Evolutionary conservation across 2,797 vertebrate species (phyloP).

Genomic region (Lagorchestes hirsutus): DNA sequence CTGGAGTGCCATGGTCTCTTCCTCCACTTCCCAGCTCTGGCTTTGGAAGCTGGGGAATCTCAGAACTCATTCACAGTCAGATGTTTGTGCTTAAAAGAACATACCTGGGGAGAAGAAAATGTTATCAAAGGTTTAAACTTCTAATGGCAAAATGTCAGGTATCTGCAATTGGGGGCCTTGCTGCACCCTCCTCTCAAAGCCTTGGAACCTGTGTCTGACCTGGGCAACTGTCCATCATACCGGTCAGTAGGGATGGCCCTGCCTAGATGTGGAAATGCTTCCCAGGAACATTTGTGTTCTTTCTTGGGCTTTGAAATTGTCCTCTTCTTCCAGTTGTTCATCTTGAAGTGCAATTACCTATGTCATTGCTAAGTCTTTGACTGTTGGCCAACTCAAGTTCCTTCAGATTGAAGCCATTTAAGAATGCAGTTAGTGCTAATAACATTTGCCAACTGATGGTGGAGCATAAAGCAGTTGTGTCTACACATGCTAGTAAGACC

Average conservation of each 20-base stretch:
- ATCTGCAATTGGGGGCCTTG: background rate
- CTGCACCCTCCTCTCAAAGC: background rate
- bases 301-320: background rate
- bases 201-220: background rate
- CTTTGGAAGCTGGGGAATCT: background rate
- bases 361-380: slow-evolving; percentile 40
- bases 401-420: slow-evolving; percentile 46
- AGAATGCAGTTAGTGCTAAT: slow-evolving; percentile 38
- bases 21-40: background rate
- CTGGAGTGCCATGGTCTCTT: background rate
- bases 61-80: background rate
- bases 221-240: background rate
- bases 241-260: background rate
- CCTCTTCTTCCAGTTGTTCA: slow-evolving; percentile 12
- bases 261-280: background rate
- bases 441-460: slow-evolving; percentile 45
- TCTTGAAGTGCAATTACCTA: background rate
- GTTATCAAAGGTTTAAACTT: background rate
- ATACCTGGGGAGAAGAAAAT: background rate
- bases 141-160: background rate
- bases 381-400: slow-evolving; percentile 39
- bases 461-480: slow-evolving; percentile 9
- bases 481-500: slow-evolving; percentile 45
- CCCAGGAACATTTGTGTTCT: background rate
- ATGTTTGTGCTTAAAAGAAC: background rate